Evolutionary conservation across 2,888 invertebrate genomes (phyloP).

Genomic region (Plutella xylostella): DNA sequence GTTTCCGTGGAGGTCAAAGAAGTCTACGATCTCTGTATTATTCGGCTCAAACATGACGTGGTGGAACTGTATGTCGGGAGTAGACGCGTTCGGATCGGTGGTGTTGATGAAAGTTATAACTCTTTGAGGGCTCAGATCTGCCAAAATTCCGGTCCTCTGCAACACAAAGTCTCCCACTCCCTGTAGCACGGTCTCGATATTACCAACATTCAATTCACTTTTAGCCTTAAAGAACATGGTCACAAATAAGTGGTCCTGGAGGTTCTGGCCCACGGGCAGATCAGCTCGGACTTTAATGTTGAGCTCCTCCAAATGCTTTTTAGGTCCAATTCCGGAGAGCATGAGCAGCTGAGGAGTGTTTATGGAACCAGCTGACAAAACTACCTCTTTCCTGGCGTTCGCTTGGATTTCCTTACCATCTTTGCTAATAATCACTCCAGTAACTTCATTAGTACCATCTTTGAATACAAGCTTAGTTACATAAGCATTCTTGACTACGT

Average conservation of each 20-base stretch:
- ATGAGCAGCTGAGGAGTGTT: conserved; percentile 71
- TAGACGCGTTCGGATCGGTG: not conserved
- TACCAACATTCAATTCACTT: conserved; percentile 2
- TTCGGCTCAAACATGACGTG: conserved; percentile 9
- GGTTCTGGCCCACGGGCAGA: conserved; percentile 46
- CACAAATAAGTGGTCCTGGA: conserved; percentile 34
- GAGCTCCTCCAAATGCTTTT: conserved; percentile 28
- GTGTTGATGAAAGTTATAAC: conserved; percentile 15
- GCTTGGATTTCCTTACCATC: conserved; percentile 19
- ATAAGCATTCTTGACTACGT: conserved; percentile 24
- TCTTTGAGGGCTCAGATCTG: conserved; percentile 8
- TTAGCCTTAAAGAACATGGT: conserved; percentile 10
- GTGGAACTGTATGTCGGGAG: conserved; percentile 15
- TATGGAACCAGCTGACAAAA: conserved; percentile 68
- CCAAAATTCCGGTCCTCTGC: conserved; percentile 9
- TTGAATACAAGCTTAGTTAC: conserved; percentile 28
- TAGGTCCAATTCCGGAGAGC: conserved; percentile 64
- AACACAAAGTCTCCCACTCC: conserved; percentile 4
- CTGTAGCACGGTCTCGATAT: not conserved
- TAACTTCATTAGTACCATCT: conserved; percentile 19
- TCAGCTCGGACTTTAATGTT: conserved; percentile 34
- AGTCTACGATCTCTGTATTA: conserved; percentile 7
- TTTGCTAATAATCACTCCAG: conserved; percentile 29
- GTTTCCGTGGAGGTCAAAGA: conserved; percentile 7
- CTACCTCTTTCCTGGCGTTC: conserved; percentile 56